A percentile compares a stretch with the other conserved stretches of the same genome.
These are phyloP conservation scores for Geotrupes spiniger DNA, from an alignment of 2,888 invertebrate genomes.

Conservation along the genomic window DNA sequence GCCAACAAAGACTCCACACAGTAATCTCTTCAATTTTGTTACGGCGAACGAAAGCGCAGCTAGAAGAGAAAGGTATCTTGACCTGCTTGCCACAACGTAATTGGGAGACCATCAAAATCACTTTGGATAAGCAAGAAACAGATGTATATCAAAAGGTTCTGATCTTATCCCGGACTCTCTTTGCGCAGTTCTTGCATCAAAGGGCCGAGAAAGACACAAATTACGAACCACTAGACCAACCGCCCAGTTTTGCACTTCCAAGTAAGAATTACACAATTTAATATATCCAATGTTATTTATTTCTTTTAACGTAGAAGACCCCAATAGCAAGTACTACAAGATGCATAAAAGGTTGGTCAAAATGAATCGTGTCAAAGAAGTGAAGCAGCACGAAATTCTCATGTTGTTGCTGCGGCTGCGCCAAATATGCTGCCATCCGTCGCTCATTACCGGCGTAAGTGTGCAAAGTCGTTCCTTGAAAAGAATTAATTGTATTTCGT, in stretches of 20 bases:
- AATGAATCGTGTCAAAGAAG: constrained; percentile 53
- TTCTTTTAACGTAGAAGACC: constrained; percentile 24
- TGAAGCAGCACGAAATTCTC: constrained; percentile 64
- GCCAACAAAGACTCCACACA: constrained; percentile 77
- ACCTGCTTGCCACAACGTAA: constrained; percentile 61
- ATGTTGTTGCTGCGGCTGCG: constrained; percentile 80
- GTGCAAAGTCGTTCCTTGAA: background rate
- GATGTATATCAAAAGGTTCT: constrained; percentile 75
- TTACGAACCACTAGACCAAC: background rate
- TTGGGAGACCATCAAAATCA: constrained; percentile 58
- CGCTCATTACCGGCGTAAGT: constrained; percentile 67
- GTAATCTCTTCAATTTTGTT: constrained; percentile 83
- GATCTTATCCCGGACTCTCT: constrained; percentile 70
- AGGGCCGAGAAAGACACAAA: constrained; percentile 59
- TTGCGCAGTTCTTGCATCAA: constrained; percentile 74
- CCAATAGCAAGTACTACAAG: constrained; percentile 56
- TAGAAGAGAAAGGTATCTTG: constrained; percentile 63
- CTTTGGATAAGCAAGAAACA: constrained; percentile 67
- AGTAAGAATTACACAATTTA: background rate
- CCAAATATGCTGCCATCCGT: constrained; percentile 88
- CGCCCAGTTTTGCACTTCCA: no score
- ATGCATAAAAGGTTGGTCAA: constrained; percentile 64
- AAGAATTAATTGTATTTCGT: constrained; percentile 15
- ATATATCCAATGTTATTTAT: constrained; percentile 5
- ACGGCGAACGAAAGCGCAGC: constrained; percentile 81